Conservation (phyloP, 2,797 vertebrate genomes). For the Gadopsis bispinosus region DNA sequence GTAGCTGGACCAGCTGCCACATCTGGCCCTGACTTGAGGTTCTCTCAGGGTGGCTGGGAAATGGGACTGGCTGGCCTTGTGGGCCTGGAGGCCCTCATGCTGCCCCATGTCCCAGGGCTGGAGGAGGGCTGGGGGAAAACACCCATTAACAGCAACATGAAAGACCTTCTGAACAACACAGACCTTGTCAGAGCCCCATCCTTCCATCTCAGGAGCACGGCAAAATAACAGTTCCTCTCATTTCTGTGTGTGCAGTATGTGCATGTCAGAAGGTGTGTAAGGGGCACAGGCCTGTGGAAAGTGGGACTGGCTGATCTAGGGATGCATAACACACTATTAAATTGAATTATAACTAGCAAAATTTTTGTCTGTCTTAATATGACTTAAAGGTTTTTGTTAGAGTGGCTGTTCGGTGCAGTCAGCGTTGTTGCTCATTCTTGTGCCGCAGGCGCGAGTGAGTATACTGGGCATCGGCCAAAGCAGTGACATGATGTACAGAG, state of each 20-base stretch:
- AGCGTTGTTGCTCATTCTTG: too few relatives aligned
- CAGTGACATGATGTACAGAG: too few relatives aligned
- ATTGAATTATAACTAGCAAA: slow-evolving; percentile 6
- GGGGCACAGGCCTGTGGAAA: slow-evolving; percentile 46
- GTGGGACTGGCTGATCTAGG: slow-evolving; percentile 26
- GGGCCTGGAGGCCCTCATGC: slow-evolving; percentile 67
- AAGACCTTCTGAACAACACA: slow-evolving; percentile 73
- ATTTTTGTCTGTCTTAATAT: not conserved
- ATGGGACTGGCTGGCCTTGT: slow-evolving; percentile 75
- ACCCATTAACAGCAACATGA: slow-evolving; percentile 78
- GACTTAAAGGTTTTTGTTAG: too few relatives aligned
- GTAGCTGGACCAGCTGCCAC: slow-evolving; percentile 82
- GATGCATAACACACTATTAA: slow-evolving; percentile 36
- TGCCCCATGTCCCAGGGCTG: slow-evolving; percentile 68
- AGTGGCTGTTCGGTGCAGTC: too few relatives aligned
- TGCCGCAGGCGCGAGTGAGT: too few relatives aligned
- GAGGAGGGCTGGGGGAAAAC: slow-evolving; percentile 64
- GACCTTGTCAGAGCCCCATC: slow-evolving; percentile 72
- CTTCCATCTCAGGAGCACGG: slow-evolving; percentile 68
- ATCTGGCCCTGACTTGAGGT: slow-evolving; percentile 83
- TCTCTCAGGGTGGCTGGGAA: slow-evolving; percentile 81
- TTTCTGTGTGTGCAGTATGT: slow-evolving; percentile 56
- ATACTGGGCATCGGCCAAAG: too few relatives aligned
- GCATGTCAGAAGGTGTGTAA: slow-evolving; percentile 64
- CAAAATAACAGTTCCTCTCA: slow-evolving; percentile 71